Evolutionary conservation across 37 sponge, comb jelly and placozoan species (phyloP), one percentile per base, ranked within the genome.

Genomic region (Amphimedon queenslandica): DNA sequence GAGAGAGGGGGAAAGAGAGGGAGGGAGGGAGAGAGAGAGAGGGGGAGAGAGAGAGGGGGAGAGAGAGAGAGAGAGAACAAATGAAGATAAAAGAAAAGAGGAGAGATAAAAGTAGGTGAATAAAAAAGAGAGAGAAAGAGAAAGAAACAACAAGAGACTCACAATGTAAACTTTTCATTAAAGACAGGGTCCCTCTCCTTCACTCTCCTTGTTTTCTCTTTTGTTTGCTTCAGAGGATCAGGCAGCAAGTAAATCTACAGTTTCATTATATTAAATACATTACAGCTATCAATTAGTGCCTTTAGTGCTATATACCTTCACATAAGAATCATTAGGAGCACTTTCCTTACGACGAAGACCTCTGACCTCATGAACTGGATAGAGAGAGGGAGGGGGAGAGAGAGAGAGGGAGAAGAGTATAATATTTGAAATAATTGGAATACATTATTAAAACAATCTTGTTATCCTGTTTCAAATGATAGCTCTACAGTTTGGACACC

Each of bases 161-260:
- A 77, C 84, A 76, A 86, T 33, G 74, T 47, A 47, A 90, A 90
- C 20, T 71, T 63, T 55, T 90, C 78, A 42, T 90, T 79, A 77
- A 86, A 90, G 51, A 64, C 67, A 0, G 83, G 87, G 31, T 81
- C 91, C 55, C 72, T 85, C n/a, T 63, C 86, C 31, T 40, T 77
- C 64, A 67, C 63, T 18, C 72, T 81, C 16, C 41, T 71, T 8
- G 91, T 85, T 55, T 90, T 90, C 78, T 81, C 79, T 55, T 90
- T 90, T 31, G 83, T 86, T 55, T 33, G 37, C 58, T 90, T 90
- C 64, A 72, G 57, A 8, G 79, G 76, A 67, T 91, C 88, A 71
- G 92, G 88, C 3, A 87, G 73, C 27, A 91, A 39, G 69, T 87
- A 87, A 35, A 92, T 66, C 88, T 87, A 28, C 1, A 58, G 11